Base-by-base conservation (phyloP, 2,113 vertebrate genomes). In the Columbina picui region DNA sequence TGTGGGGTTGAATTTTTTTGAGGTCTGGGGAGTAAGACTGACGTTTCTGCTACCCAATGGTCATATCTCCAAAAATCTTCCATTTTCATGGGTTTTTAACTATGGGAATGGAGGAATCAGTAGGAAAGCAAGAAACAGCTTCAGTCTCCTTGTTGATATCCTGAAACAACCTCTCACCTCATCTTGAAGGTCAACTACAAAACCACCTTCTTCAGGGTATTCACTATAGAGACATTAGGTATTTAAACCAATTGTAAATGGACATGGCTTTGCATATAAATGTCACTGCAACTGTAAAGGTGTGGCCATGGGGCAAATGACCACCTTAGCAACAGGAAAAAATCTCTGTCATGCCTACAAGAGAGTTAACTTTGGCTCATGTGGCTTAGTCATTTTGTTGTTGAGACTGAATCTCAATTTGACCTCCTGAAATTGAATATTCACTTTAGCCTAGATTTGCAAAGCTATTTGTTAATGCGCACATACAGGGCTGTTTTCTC, bases 381-480 rank as follows among this genome's bases (percentile, higher is more conserved):
- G 78, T 89, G 68, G n/a, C 90, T 96, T 90, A 80, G 96, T 97
- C 87, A 71, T 88, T 97, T 97, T 20, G 12, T 84, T 97, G 97
- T 69, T 43, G 93, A 96, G 96, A 97, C 97, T 96, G 97, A 97
- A 98, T 99, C 97, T 98, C 98, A 95, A 98, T 98, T 98, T 98
- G 99, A 99, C 98, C 98, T 98, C 95, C 96, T 97, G 98, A 98
- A 99, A 99, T 98, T 98, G 98, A 99, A 98, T 98, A 97, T 98
- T 99, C 98, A 98, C 98, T 99, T 98, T 97, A 98, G 97, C 96
- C 97, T 98, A 98, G 98, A 98, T 99, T 99, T 98, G 98, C 97
- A 97, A 98, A 97, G 97, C 98, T 97, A 97, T 98, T 98, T 98
- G 97, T 98, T 97, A 97, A 98, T 97, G 98, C 98, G 87, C 97